Evolutionary conservation across 2,113 vertebrate genomes (phyloP).

Genomic region (Aphyosemion australe): DNA sequence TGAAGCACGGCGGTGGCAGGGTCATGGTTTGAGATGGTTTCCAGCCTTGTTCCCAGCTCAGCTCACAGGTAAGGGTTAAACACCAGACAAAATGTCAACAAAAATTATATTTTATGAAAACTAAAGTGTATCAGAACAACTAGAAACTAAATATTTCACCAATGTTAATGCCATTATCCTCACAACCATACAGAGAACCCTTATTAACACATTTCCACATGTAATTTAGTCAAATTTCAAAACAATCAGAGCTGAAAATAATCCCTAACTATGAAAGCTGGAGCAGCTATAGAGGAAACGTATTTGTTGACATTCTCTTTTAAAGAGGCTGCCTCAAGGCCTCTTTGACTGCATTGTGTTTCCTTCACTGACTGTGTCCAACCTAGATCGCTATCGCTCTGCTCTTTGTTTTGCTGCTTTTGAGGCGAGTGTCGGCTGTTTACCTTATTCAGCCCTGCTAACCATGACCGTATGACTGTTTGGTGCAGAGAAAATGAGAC

Average conservation of each 20-base stretch:
- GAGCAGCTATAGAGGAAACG: no score
- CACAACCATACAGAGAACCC: constrained; percentile 10
- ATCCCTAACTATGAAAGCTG: neutral
- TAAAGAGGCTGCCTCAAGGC: constrained; percentile 32
- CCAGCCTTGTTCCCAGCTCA: no score
- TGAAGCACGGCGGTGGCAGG: neutral
- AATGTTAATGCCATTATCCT: no score
- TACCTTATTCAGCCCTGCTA: constrained; percentile 26
- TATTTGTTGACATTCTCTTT: constrained; percentile 46
- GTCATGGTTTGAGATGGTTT: neutral
- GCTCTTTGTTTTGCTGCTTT: constrained; percentile 16
- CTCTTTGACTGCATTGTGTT: constrained; percentile 47
- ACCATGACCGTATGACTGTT: constrained; percentile 21
- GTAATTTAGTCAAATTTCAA: neutral
- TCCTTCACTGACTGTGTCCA: constrained; percentile 40
- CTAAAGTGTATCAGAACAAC: no score
- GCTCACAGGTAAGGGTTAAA: no score
- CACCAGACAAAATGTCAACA: no score
- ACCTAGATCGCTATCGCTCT: constrained; percentile 46
- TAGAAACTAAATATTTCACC: no score
- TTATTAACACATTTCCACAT: neutral
- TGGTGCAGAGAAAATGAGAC: no score
- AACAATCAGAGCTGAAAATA: neutral
- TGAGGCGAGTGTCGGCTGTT: constrained; percentile 19
- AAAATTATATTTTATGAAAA: no score